A percentile compares a stretch with the other conserved stretches of the same genome.
Conservation (phyloP, 1,140 invertebrate genomes). For the Sitobion miscanthi region DNA sequence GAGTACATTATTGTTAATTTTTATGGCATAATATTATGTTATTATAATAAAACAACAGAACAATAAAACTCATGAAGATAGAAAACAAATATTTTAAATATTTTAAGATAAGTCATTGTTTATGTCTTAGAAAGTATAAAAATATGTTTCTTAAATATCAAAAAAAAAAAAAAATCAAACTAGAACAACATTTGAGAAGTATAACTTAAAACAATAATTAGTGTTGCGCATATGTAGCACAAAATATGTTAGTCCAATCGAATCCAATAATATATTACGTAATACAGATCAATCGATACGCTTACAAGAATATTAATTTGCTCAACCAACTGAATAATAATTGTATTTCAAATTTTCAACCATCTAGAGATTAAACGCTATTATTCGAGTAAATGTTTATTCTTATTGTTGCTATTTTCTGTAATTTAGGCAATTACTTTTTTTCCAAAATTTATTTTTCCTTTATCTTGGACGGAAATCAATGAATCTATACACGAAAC, state of each 20-base stretch:
- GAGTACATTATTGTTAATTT: background rate
- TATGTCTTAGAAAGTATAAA: background rate
- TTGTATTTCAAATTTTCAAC: background rate
- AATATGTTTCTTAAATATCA: background rate
- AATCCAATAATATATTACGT: background rate
- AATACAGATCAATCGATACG: background rate
- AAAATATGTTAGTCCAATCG: background rate
- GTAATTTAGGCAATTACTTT: background rate
- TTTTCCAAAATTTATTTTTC: background rate
- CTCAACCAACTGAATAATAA: background rate
- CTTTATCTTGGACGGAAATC: background rate
- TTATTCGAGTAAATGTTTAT: background rate
- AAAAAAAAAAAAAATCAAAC: background rate
- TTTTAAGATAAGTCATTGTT: background rate
- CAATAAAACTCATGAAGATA: background rate
- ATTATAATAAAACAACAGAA: background rate
- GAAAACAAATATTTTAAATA: background rate
- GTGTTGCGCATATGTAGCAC: background rate
- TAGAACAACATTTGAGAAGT: background rate
- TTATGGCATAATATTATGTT: background rate
- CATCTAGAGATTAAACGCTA: background rate
- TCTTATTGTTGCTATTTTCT: background rate
- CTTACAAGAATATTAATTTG: background rate
- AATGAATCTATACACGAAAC: conserved; percentile 24
- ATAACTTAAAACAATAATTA: background rate